A percentile compares a stretch with the other conserved stretches of the same genome.
phyloP scores from a whole-genome alignment of 2,888 invertebrate species.

The Epinotia brunnichana region DNA sequence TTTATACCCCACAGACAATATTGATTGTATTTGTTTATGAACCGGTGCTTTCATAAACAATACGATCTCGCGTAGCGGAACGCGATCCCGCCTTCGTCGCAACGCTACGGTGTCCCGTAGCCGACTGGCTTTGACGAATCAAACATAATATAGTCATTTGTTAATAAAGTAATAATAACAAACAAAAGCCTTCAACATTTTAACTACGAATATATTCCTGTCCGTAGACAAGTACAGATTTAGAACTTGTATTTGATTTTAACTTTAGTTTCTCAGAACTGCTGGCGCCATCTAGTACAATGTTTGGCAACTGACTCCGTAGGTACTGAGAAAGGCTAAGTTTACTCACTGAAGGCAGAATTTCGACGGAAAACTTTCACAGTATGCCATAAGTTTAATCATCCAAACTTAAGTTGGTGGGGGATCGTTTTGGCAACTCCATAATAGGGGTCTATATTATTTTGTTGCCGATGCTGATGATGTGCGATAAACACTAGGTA shows the following conservation, averaged over 20 bases:
- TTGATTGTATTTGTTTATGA: background rate
- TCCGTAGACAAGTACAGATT: background rate
- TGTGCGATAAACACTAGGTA: background rate
- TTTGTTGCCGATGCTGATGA: background rate
- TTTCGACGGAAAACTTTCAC: constrained; percentile 13
- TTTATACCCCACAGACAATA: background rate
- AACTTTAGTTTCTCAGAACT: constrained; percentile 7
- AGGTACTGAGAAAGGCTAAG: constrained; percentile 4
- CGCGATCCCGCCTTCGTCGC: constrained; percentile 20
- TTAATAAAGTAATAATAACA: background rate
- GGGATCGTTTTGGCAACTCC: constrained; percentile 7
- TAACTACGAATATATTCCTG: background rate
- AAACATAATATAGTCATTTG: background rate
- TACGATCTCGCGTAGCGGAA: constrained; percentile 14
- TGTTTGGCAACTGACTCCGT: background rate
- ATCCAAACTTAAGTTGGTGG: constrained; percentile 14
- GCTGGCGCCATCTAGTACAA: constrained; percentile 29
- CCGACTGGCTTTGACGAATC: constrained; percentile 17
- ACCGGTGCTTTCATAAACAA: constrained; percentile 9
- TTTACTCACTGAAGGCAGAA: constrained; percentile 5
- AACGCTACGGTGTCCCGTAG: constrained; percentile 38
- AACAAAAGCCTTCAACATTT: background rate
- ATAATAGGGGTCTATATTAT: background rate
- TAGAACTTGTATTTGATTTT: constrained; percentile 3
- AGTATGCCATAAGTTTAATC: constrained; percentile 19